A percentile compares a stretch with the other conserved stretches of the same genome.
phyloP scores from a whole-genome alignment of 2,797 vertebrate genomes.

The Meda fulgida region DNA sequence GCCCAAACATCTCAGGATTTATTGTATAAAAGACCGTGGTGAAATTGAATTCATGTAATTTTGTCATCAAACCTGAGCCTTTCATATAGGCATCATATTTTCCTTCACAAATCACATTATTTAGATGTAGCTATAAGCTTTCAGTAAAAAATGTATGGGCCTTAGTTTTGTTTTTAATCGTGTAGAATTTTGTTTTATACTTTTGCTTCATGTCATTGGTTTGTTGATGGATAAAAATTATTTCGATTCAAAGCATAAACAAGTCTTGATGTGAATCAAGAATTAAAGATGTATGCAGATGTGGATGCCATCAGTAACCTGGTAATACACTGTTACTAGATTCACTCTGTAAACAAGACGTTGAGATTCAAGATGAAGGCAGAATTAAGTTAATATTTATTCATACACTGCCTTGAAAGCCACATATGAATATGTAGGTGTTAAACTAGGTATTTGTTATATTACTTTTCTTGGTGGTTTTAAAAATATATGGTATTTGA shows the following conservation, averaged over 20 bases:
- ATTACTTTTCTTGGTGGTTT: background rate
- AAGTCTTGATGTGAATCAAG: background rate
- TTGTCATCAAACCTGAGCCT: background rate
- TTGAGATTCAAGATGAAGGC: background rate
- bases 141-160: background rate
- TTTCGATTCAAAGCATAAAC: background rate
- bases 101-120: background rate
- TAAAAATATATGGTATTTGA: background rate
- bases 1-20: background rate
- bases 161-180: background rate
- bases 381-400: background rate
- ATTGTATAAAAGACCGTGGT: background rate
- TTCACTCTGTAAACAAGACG: background rate
- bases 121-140: background rate
- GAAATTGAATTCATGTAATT: background rate
- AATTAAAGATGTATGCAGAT: background rate
- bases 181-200: background rate
- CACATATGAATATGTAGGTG: no score
- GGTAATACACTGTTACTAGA: background rate
- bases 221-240: background rate
- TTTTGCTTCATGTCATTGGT: background rate
- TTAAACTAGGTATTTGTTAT: background rate
- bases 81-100: background rate
- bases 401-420: background rate
- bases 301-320: background rate